These are phyloP conservation scores for Melipona quadrifasciata DNA, from an alignment of 1,140 invertebrate species.

Conservation along the genomic window DNA sequence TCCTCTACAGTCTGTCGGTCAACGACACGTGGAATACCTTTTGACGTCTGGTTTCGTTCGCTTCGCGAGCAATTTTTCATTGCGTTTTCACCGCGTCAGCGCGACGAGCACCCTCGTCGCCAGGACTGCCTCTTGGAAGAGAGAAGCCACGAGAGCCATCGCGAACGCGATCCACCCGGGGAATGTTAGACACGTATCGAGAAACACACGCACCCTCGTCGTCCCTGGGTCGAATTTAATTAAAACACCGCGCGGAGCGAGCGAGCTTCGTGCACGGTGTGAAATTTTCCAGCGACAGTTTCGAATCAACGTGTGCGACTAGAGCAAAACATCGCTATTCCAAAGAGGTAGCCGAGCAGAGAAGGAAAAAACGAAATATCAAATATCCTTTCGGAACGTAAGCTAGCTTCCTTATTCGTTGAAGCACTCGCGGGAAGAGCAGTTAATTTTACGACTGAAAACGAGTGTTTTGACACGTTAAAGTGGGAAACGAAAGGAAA, in stretches of 20 bases:
- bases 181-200: constrained; percentile 22
- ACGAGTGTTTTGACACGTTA: too few relatives aligned
- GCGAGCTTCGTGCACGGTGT: too few relatives aligned
- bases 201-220: neutral
- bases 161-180: neutral
- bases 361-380: neutral
- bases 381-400: neutral
- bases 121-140: neutral
- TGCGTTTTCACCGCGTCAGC: constrained; percentile 8
- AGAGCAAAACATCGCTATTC: neutral
- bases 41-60: constrained; percentile 34
- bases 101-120: constrained; percentile 25
- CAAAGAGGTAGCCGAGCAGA: neutral
- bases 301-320: neutral
- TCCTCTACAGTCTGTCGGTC: constrained; percentile 4
- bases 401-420: too few relatives aligned
- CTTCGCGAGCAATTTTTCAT: neutral
- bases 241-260: constrained; percentile 41
- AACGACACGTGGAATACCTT: constrained; percentile 14
- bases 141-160: constrained; percentile 14
- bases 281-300: neutral
- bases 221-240: constrained; percentile 48
- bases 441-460: too few relatives aligned
- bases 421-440: too few relatives aligned
- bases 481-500: neutral